Base-by-base conservation (phyloP, 2,113 vertebrate species). In the Plectropomus leopardus region DNA sequence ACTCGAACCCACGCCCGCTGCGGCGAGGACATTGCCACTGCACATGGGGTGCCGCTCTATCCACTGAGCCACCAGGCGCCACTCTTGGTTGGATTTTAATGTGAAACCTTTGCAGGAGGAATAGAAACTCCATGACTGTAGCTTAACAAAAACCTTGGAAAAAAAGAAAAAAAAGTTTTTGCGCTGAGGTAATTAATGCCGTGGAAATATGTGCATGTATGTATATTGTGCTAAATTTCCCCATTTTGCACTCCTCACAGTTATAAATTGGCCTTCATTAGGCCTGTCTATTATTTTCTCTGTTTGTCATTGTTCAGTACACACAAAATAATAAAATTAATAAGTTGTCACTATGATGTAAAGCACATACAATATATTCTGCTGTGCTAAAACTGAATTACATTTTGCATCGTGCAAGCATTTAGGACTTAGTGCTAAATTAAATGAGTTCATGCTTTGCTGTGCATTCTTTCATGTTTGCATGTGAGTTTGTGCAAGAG, bases 371-470 rank as follows among this genome's bases (percentile, higher is more conserved):
- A 60, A 7, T 74, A n/a, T 51, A 75, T 83, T 66, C 30, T 65
- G 34, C 17, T 17, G 14, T 30, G 36, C 6, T 77, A n/a, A 65
- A 76, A 85, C 17, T 67, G 7, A 65, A 57, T 24, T 72, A 26
- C 14, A 63, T 77, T 72, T 76, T 61, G 17, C 23, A 45, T 44
- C 61, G 15, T 58, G 53, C 23, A 59, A 66, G 26, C 71, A 59
- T 63, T 82, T 53, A 61, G 42, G 24, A 67, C n/a, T 55, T 44
- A 55, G 26, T 26, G 48, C 30, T 40, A 72, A 75, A 78, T 77
- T 4, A 26, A 82, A 85, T 72, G 24, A 83, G 5, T 60, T 60
- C 32, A 53, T 69, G 59, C 36, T 78, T 72, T 54, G 36, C 55
- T 59, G 64, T 65, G 36, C 61, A 69, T 26, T 32, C 57, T 73